phyloP scores from a whole-genome alignment of 2,888 invertebrate genomes.

The Cremastobaeus sp. region DNA sequence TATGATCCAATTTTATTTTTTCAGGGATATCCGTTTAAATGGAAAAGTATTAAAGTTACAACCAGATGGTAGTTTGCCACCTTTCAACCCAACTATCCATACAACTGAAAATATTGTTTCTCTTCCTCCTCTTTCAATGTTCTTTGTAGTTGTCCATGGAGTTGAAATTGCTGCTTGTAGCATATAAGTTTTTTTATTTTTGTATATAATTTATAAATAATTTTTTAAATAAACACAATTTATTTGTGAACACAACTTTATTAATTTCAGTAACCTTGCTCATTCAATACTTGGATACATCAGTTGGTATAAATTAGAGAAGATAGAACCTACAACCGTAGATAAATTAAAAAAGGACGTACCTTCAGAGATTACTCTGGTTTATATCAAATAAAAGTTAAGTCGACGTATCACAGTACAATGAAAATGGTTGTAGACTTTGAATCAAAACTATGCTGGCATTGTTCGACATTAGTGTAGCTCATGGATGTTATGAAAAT shows the following conservation, averaged over 20 bases:
- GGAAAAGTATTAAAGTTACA: constrained; percentile 80
- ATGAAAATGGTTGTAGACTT: not conserved
- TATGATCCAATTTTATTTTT: constrained; percentile 32
- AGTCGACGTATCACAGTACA: constrained; percentile 24
- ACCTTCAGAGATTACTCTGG: no score
- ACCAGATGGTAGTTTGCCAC: constrained; percentile 80
- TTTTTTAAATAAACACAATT: constrained; percentile 9
- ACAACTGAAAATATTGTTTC: constrained; percentile 78
- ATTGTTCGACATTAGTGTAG: no score
- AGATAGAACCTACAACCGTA: not conserved
- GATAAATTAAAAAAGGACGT: no score
- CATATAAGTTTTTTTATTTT: constrained; percentile 7
- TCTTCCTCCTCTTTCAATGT: constrained; percentile 83
- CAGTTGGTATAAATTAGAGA: constrained; percentile 17
- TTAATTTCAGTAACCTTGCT: constrained; percentile 8
- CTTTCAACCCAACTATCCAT: constrained; percentile 79
- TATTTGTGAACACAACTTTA: constrained; percentile 27
- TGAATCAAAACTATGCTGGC: not conserved
- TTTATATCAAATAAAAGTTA: not conserved
- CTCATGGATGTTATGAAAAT: no score
- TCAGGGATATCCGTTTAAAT: constrained; percentile 81
- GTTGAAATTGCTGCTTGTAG: constrained; percentile 73
- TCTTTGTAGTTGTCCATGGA: constrained; percentile 83
- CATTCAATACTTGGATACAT: constrained; percentile 34
- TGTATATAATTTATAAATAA: not conserved